These are phyloP conservation scores for Drosophila novamexicana DNA, from an alignment of 1,140 invertebrate species.

Conservation along the genomic window DNA sequence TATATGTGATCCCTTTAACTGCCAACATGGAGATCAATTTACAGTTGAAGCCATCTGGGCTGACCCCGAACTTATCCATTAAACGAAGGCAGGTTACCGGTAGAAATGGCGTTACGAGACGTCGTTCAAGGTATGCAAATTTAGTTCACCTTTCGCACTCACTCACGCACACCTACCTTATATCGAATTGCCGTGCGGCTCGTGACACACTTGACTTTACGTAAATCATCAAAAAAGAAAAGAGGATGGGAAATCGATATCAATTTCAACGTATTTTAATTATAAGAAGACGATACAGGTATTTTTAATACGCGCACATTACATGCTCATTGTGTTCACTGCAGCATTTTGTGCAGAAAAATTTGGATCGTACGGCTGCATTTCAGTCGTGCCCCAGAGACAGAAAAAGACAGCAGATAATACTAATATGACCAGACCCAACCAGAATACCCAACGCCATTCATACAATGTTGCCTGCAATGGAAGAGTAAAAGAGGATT, in stretches of 20 bases:
- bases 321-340: no score
- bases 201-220: background rate
- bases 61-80: no score
- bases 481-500: background rate
- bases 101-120: no score
- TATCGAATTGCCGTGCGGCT: background rate
- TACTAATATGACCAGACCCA: slow-evolving; percentile 2
- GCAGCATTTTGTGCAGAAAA: background rate
- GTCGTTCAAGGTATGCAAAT: background rate
- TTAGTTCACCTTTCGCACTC: background rate
- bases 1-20: no score
- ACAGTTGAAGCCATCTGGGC: no score
- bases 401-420: slow-evolving; percentile 23
- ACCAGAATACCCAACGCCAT: slow-evolving; percentile 45
- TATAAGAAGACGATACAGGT: background rate
- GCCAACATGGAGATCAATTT: no score
- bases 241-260: background rate
- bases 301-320: background rate
- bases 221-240: background rate
- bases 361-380: slow-evolving; percentile 42
- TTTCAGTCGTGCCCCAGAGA: slow-evolving; percentile 18
- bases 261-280: background rate
- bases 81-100: no score
- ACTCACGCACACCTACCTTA: background rate
- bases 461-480: slow-evolving; percentile 13